Base-by-base conservation (phyloP, 2,888 invertebrate species). In the Rhogogaster chlorosoma region DNA sequence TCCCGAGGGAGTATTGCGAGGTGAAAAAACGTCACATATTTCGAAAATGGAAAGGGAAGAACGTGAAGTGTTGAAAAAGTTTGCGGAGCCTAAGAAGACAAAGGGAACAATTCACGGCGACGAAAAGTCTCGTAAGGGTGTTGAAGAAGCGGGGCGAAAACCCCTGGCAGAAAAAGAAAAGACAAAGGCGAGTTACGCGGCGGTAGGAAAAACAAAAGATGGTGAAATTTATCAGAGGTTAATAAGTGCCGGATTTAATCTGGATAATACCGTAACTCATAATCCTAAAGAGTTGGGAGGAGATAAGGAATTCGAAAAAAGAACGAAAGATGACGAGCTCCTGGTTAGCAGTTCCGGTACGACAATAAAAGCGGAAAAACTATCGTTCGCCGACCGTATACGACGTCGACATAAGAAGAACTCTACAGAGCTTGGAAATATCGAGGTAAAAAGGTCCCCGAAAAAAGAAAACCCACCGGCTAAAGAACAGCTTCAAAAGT, bases 361-460 rank as follows among this genome's bases (percentile, higher is more conserved):
- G 15, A 61, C 42, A 42, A 38, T 61, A 9, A 83, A 67, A 42
- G 4, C 45, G n/a, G 83, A 83, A 70, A 83, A 83, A 29, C 36
- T 49, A 4, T 83, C 83, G 9, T 70, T 83, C 45, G 67, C 83
- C 3, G 83, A 83, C 70, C 26, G 83, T 7, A 83, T 83, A 2
- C 45, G 83, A n/a, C 45, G 83, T 6, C 10, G 49, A 22, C 42
- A 67, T 32, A 83, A 70, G 5, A 83, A 80, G 18, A 57, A 80
- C 18, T 2, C 22, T 6, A n/a, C 80, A 12, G 15, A 80, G 4
- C 9, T 57, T 32, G n/a, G 49, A 15, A 29, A 29, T 49, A 2
- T 38, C 15, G 61, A 61, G 1, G 61, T 38, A 49, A 80, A 61
- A 61, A 22, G 22, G 12, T 80, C 64, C 10, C 15, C 57, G 42